phyloP scores from a whole-genome alignment of 2,113 vertebrate genomes.

The Butorides virescens region DNA sequence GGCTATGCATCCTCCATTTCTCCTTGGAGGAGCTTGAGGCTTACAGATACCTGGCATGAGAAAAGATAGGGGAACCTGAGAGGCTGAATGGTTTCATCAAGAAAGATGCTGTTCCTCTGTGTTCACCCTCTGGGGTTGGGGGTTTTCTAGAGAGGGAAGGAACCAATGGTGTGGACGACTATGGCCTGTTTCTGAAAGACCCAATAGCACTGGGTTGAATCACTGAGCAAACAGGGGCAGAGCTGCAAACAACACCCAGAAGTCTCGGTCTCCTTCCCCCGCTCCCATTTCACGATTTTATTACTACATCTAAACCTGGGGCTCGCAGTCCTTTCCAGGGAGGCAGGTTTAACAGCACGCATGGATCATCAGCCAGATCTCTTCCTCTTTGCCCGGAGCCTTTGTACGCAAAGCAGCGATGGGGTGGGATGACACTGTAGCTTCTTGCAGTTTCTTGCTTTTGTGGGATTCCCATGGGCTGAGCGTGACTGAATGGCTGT shows the following conservation, averaged over 20 bases:
- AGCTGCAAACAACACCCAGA: slow-evolving; percentile 11
- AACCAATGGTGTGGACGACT: background rate
- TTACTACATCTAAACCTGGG: background rate
- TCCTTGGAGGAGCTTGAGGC: background rate
- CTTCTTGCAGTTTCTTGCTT: slow-evolving; percentile 53
- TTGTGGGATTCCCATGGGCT: slow-evolving; percentile 42
- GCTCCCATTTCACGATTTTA: background rate
- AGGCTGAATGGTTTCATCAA: background rate
- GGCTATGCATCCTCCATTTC: background rate
- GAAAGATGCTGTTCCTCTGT: background rate
- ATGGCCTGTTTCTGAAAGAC: background rate
- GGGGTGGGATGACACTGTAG: background rate
- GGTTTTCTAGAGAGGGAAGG: background rate
- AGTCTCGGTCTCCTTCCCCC: background rate
- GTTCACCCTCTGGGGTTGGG: background rate
- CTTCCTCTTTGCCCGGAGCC: slow-evolving; percentile 9
- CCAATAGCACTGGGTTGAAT: background rate
- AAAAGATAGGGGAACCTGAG: background rate
- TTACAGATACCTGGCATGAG: background rate
- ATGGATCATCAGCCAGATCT: background rate
- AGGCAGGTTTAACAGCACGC: background rate
- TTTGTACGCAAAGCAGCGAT: background rate
- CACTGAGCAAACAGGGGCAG: background rate
- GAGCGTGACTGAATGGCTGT: background rate
- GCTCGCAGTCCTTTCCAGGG: background rate